Conservation (phyloP, 2,888 invertebrate species). For the Chloroclystis v-ata region DNA sequence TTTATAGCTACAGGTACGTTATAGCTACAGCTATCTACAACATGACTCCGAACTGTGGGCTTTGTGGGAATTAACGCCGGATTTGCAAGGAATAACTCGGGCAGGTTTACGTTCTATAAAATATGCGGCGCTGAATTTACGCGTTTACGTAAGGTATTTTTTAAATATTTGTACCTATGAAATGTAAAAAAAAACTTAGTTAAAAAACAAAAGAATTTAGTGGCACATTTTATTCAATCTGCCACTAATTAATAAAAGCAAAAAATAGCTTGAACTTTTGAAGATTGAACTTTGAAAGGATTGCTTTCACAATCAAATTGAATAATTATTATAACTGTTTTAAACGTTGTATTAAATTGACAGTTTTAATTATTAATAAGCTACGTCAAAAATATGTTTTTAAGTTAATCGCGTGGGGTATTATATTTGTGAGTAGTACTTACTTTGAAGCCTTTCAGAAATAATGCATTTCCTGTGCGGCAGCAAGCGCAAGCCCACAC, state of each 20-base stretch:
- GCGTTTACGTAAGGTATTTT: background rate
- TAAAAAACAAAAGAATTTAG: too few relatives aligned
- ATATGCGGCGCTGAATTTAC: slow-evolving; percentile 18
- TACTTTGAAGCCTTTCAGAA: slow-evolving; percentile 2
- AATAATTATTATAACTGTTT: too few relatives aligned
- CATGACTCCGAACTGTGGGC: slow-evolving; percentile 61
- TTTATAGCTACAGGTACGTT: slow-evolving; percentile 14
- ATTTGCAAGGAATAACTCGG: slow-evolving; percentile 58
- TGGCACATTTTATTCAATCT: too few relatives aligned
- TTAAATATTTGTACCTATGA: too few relatives aligned
- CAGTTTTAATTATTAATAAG: slow-evolving; percentile 13
- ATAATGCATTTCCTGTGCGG: slow-evolving; percentile 38
- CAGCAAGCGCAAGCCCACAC: slow-evolving; percentile 31
- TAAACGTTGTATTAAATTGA: background rate
- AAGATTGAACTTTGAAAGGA: too few relatives aligned
- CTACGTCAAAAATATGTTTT: slow-evolving; percentile 31
- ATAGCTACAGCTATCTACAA: slow-evolving; percentile 35
- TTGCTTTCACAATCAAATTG: too few relatives aligned
- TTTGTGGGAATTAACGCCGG: slow-evolving; percentile 62
- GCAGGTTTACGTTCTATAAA: slow-evolving; percentile 32
- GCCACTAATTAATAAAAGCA: too few relatives aligned
- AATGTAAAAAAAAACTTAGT: too few relatives aligned
- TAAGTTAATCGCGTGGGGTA: slow-evolving; percentile 19
- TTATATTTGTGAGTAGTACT: slow-evolving; percentile 8
- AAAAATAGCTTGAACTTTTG: too few relatives aligned